phyloP scores from a whole-genome alignment of 2,888 invertebrate species.

The Thymelicus sylvestris region DNA sequence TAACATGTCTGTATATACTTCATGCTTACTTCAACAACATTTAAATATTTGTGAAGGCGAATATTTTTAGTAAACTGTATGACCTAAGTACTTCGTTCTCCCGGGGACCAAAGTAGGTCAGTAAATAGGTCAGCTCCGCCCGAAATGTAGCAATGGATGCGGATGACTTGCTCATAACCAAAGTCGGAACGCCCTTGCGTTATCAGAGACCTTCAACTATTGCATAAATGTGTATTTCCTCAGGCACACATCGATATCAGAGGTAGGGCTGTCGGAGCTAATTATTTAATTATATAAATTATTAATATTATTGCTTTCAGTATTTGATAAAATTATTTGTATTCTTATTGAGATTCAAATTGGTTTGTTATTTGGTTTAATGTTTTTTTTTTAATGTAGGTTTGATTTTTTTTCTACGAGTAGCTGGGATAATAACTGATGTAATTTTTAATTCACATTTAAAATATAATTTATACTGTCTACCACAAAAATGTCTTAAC shows the following conservation, averaged over 20 bases:
- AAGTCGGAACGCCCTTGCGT: slow-evolving; percentile 12
- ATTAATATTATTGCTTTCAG: no score
- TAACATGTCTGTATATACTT: no score
- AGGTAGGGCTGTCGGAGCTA: slow-evolving; percentile 5
- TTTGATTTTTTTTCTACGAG: no score
- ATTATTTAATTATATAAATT: no score
- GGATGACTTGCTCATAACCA: neutral
- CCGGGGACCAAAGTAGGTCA: slow-evolving; percentile 18
- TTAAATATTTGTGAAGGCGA: slow-evolving; percentile 2
- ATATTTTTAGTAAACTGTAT: slow-evolving; percentile 4
- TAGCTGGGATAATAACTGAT: no score
- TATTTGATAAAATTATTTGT: no score
- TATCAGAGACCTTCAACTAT: slow-evolving; percentile 34
- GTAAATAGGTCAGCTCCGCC: slow-evolving; percentile 3
- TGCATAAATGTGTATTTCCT: slow-evolving; percentile 32
- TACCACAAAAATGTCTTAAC: no score
- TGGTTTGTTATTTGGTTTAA: no score
- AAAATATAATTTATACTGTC: no score
- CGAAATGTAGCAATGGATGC: slow-evolving; percentile 14
- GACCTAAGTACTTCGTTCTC: slow-evolving; percentile 9
- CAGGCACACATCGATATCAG: slow-evolving; percentile 18
- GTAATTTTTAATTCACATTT: no score
- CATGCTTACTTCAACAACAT: neutral
- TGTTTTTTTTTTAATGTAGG: no score
- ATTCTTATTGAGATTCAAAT: no score